Conservation (phyloP, 2,797 vertebrate species). For the Acomys russatus region DNA sequence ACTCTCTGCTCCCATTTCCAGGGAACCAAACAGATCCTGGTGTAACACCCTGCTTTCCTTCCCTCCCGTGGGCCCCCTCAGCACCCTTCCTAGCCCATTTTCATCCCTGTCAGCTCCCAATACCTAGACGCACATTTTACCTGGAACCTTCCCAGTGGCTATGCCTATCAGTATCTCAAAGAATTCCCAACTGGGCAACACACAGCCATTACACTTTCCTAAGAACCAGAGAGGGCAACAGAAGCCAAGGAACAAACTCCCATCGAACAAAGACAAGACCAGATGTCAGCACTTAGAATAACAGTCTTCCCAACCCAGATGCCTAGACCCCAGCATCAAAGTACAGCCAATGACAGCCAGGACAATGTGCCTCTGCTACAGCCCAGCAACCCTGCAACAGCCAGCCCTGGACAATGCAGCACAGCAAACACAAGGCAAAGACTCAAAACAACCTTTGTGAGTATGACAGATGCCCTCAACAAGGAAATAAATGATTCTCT, state of each 20-base stretch:
- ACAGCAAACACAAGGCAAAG: neutral
- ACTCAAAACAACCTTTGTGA: neutral
- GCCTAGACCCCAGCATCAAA: neutral
- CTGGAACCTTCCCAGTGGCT: neutral
- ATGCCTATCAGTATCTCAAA: neutral
- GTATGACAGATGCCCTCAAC: neutral
- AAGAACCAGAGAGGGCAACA: neutral
- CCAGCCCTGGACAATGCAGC: neutral
- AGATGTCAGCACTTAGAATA: neutral
- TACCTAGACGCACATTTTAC: neutral
- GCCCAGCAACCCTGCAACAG: neutral
- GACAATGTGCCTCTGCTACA: too few species aligned
- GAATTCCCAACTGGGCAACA: neutral
- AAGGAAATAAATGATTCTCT: neutral
- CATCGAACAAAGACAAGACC: neutral
- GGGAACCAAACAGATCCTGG: neutral
- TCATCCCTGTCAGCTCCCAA: neutral
- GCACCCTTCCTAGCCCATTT: neutral
- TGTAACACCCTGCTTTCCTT: neutral
- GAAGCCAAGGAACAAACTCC: neutral
- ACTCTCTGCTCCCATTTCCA: neutral
- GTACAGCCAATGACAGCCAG: neutral
- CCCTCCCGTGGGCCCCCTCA: neutral
- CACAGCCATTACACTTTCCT: neutral
- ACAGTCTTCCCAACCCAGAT: neutral